Conservation (phyloP, 2,888 invertebrate species). For the Coelinius sp. region DNA sequence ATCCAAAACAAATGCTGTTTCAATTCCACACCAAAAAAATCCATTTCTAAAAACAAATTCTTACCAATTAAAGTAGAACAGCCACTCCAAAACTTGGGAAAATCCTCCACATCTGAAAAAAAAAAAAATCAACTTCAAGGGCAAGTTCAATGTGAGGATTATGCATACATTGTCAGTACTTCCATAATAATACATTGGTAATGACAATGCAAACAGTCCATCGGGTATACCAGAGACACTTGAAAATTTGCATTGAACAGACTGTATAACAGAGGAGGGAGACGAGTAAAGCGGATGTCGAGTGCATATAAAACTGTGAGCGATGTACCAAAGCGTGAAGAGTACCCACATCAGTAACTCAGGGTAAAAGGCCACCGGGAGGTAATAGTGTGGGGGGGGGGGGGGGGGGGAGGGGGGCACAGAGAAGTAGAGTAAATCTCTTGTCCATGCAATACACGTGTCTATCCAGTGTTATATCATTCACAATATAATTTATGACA, state of each 20-base stretch:
- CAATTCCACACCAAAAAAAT: too few relatives aligned
- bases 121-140: background rate
- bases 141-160: conserved; percentile 2
- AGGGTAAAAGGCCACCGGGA: background rate
- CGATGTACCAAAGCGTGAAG: background rate
- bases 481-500: too few relatives aligned
- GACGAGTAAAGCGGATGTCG: conserved; percentile 16
- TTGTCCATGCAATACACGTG: too few relatives aligned
- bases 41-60: too few relatives aligned
- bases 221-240: background rate
- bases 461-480: too few relatives aligned
- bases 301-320: conserved; percentile 19
- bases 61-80: too few relatives aligned
- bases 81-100: background rate
- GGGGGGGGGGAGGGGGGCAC: background rate
- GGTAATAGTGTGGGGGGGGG: background rate
- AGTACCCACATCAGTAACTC: background rate
- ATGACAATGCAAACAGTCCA: conserved; percentile 14
- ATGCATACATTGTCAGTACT: background rate
- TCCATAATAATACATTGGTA: background rate
- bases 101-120: background rate
- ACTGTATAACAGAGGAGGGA: conserved; percentile 10
- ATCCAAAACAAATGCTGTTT: too few relatives aligned
- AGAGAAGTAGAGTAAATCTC: too few relatives aligned
- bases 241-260: background rate